Evolutionary conservation across 2,888 invertebrate genomes (phyloP).

Genomic region (Lathronympha strigana): DNA sequence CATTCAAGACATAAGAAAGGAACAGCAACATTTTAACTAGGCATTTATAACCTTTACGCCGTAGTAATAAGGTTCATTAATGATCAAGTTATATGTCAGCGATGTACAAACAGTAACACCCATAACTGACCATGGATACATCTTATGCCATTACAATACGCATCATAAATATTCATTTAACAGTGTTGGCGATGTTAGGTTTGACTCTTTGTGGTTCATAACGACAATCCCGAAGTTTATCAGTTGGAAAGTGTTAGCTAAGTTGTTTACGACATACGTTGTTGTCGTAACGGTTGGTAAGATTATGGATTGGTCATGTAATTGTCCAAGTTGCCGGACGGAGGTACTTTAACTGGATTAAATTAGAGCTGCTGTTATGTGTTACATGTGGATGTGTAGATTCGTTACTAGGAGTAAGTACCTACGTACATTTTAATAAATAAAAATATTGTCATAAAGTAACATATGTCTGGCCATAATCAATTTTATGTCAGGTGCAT

Average conservation of each 20-base stretch:
- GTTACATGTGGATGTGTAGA: no score
- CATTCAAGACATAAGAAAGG: slow-evolving; percentile 32
- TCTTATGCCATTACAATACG: no score
- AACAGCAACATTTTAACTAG: not conserved
- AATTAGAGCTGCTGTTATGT: not conserved
- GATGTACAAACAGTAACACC: no score
- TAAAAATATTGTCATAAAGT: no score
- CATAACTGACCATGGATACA: no score
- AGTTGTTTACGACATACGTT: slow-evolving; percentile 25
- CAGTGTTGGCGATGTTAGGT: not conserved
- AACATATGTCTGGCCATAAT: no score
- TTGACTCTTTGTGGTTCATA: slow-evolving; percentile 25
- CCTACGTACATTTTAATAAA: no score
- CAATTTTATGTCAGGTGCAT: no score
- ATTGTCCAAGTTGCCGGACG: slow-evolving; percentile 17
- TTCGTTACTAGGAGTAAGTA: no score
- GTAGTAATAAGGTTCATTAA: not conserved
- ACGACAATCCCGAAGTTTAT: slow-evolving; percentile 36
- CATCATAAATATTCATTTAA: no score
- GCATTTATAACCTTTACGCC: not conserved
- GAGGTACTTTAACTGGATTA: not conserved
- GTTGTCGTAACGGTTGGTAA: slow-evolving; percentile 10
- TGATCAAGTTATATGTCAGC: no score
- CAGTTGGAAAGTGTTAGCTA: slow-evolving; percentile 40
- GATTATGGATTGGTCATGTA: slow-evolving; percentile 28